Base-by-base conservation (phyloP, 2,888 invertebrate genomes). In the Cheilosia urbana region DNA sequence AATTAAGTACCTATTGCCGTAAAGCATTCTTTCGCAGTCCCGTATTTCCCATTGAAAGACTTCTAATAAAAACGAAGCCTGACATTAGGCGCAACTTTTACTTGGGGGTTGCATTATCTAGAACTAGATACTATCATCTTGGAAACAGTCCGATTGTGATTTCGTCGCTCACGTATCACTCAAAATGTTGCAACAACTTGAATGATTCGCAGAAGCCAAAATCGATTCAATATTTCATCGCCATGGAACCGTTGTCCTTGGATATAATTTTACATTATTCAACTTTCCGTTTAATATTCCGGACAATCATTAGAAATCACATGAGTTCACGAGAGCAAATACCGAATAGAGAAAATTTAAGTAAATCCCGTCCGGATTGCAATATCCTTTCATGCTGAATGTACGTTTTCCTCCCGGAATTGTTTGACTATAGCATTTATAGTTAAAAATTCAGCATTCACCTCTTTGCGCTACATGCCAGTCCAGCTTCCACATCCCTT, bases 381-480 rank as follows among this genome's bases (percentile, higher is more conserved):
- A 51, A 65, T 51, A n/a, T 24, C 51, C 37, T 51, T 65, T 37
- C 65, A 51, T 11, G 49, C 7, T 51, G 13, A 42, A 55, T 19
- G 24, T 42, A 45, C 42, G 42, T 55, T 65, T 42, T 17, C 27
- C 40, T 40, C 17, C 40, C 6, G 11, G 37, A 24, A 19, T 15
- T 68, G 53, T 68, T 68, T 68, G 40, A 53, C 40, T 55, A 19
- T 55, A 19, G 17, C 9, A 24, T 53, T 5, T 19, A 65, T 19
- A 65, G 9, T 65, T 51, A 40, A 58, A 58, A 58, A 58, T 58
- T 58, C 58, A 37, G 21, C 58, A 30, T 27, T 45, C 30, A 27
- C 13, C 55, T 4, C 34, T 45, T 9, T 30, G 19, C 19, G 19
- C 47, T 17, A 2, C n/a, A n/a, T 42, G 7, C 6, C 24, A 4